These are phyloP conservation scores for Gnathochromis pfefferi DNA, from an alignment of 2,113 vertebrate species.

Conservation along the genomic window DNA sequence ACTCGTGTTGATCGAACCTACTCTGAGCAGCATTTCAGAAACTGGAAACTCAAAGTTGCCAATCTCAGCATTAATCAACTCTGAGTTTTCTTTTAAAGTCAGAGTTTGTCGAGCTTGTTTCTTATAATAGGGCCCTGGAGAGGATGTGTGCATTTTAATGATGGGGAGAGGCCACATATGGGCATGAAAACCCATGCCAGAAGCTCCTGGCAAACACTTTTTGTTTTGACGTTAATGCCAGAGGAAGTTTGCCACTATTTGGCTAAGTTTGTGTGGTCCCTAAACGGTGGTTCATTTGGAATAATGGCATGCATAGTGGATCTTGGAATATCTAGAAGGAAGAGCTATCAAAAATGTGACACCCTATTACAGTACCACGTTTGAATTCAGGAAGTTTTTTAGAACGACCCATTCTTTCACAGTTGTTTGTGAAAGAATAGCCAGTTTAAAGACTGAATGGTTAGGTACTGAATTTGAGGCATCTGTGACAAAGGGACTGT, in stretches of 20 bases:
- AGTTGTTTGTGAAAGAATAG: not conserved
- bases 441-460: not conserved
- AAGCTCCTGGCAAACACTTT: not conserved
- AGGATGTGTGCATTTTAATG: not conserved
- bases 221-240: not conserved
- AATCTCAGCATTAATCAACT: not conserved
- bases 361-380: not conserved
- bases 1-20: not conserved
- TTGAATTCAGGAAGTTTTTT: not conserved
- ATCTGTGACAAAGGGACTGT: not conserved
- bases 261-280: not conserved
- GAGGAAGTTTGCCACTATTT: not conserved
- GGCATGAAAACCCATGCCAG: not conserved
- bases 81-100: not conserved
- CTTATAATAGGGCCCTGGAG: not conserved
- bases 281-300: not conserved
- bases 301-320: not conserved
- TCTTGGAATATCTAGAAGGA: not conserved
- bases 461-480: not conserved
- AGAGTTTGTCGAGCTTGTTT: not conserved
- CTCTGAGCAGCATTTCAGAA: not conserved
- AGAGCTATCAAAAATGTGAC: not conserved
- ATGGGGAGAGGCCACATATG: not conserved
- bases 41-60: not conserved
- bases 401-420: not conserved